Percentiles rank a stretch among this genome's conserved stretches.
Conservation (phyloP, 2,113 vertebrate genomes). For the Forbesichthys papilliferus region DNA sequence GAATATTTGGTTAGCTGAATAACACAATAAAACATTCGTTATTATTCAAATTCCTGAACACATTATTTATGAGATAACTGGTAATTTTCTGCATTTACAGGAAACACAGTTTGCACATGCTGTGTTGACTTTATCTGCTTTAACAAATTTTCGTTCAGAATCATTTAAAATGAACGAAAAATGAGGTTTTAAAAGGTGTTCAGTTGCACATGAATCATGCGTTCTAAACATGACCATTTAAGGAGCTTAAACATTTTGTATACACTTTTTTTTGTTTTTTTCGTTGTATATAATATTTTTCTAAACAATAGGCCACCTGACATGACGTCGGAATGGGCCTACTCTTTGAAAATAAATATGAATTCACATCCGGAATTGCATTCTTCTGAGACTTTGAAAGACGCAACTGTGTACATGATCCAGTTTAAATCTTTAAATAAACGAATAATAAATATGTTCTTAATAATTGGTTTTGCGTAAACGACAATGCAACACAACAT, state of each 20-base stretch:
- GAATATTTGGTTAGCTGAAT: background rate
- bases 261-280: background rate
- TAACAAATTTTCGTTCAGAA: slow-evolving; percentile 58
- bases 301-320: too few species aligned
- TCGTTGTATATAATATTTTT: background rate
- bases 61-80: background rate
- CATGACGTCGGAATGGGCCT: too few species aligned
- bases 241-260: background rate
- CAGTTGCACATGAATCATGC: slow-evolving; percentile 2
- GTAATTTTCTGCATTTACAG: background rate
- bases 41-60: background rate
- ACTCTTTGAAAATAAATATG: too few species aligned
- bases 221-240: background rate
- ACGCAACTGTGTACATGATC: too few species aligned
- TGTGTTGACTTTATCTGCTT: background rate
- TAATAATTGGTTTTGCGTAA: too few species aligned
- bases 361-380: too few species aligned
- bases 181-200: background rate
- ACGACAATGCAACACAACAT: too few species aligned
- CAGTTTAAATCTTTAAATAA: too few species aligned
- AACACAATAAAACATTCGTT: background rate
- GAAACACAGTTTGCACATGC: background rate
- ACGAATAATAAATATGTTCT: too few species aligned
- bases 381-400: too few species aligned
- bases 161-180: slow-evolving; percentile 66